Conservation (phyloP, 2,888 invertebrate genomes). For the Apodemia mormo region DNA sequence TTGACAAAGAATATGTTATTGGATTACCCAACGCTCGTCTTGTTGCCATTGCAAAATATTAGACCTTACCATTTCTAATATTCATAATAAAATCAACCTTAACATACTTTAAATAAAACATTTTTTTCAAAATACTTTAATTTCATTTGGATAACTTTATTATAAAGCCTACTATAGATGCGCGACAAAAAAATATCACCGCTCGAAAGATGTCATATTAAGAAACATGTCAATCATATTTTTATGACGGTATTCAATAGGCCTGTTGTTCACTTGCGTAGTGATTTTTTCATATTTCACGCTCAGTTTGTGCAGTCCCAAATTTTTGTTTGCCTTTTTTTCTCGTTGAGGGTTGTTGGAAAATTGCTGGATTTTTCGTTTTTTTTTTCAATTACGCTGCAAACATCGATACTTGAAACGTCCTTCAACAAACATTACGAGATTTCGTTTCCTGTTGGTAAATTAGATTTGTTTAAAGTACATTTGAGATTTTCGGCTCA, state of each 20-base stretch:
- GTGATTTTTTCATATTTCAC: constrained; percentile 73
- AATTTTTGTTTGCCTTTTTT: constrained; percentile 54
- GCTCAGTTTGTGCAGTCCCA: constrained; percentile 64
- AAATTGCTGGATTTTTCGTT: constrained; percentile 43
- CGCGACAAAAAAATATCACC: constrained; percentile 81
- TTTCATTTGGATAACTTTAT: constrained; percentile 10
- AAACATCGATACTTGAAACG: constrained; percentile 44
- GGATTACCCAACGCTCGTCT: constrained; percentile 78
- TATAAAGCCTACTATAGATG: constrained; percentile 49
- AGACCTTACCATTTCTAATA: constrained; percentile 37
- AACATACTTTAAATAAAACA: neutral
- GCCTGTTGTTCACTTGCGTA: constrained; percentile 75
- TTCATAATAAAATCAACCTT: constrained; percentile 21
- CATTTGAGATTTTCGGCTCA: constrained; percentile 21
- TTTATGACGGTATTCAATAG: constrained; percentile 75
- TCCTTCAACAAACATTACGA: constrained; percentile 56
- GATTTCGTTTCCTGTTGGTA: constrained; percentile 60
- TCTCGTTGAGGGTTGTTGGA: constrained; percentile 37
- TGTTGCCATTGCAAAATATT: constrained; percentile 53
- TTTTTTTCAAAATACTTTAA: neutral
- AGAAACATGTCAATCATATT: constrained; percentile 82
- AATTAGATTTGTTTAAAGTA: constrained; percentile 27
- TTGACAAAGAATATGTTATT: constrained; percentile 77
- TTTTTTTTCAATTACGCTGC: constrained; percentile 49
- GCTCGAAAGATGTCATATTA: constrained; percentile 79